Evolutionary conservation across 2,113 vertebrate species (phyloP).

Genomic region (Ictalurus punctatus): DNA sequence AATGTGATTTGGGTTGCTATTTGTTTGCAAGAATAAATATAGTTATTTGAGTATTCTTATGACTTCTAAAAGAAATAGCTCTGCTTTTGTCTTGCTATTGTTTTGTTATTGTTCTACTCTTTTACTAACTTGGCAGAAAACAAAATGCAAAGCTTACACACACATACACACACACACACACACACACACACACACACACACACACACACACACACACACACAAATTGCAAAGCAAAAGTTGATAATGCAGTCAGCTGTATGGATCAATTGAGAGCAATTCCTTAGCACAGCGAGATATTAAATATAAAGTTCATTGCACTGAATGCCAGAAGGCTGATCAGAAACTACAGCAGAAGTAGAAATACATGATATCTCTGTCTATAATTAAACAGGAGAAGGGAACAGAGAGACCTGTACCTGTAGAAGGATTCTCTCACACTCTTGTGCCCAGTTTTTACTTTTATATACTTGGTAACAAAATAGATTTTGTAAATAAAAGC

Average conservation of each 20-base stretch:
- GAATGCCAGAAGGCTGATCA: slow-evolving; percentile 55
- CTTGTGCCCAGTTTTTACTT: background rate
- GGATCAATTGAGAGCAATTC: background rate
- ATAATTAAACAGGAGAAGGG: slow-evolving; percentile 60
- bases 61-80: background rate
- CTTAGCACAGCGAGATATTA: slow-evolving; percentile 23
- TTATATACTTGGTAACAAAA: background rate
- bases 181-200: too few relatives aligned
- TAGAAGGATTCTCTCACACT: background rate
- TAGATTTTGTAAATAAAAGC: background rate
- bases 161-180: background rate
- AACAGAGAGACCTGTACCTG: slow-evolving; percentile 26
- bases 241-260: slow-evolving; percentile 17
- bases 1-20: background rate
- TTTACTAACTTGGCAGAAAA: background rate
- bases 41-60: background rate
- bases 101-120: background rate
- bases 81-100: background rate
- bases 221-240: background rate
- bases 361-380: slow-evolving; percentile 53
- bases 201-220: background rate
- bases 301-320: slow-evolving; percentile 47
- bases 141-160: background rate
- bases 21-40: background rate
- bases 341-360: slow-evolving; percentile 42